phyloP scores from a whole-genome alignment of 2,113 vertebrate genomes.

The Platycercus adscitus region DNA sequence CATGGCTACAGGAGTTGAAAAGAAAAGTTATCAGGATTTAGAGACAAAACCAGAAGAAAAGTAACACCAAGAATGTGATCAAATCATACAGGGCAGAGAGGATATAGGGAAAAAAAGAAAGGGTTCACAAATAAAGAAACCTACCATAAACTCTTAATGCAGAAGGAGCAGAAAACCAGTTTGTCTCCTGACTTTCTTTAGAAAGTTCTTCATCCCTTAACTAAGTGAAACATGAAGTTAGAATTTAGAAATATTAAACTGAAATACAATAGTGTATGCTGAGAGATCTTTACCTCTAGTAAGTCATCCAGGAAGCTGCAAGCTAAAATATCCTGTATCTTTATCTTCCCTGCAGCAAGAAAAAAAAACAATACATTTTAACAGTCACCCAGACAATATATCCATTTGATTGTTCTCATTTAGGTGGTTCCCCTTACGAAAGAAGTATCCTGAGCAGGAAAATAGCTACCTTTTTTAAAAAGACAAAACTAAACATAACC shows the following conservation, averaged over 20 bases:
- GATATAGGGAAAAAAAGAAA: not conserved
- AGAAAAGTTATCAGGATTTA: not conserved
- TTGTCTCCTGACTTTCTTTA: constrained; percentile 98
- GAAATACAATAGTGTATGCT: not conserved
- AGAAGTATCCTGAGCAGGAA: not conserved
- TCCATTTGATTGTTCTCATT: not conserved
- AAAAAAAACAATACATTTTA: not conserved
- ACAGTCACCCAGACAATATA: not conserved
- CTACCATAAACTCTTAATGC: constrained; percentile 94
- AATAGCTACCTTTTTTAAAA: not conserved
- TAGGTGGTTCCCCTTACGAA: not conserved
- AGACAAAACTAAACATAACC: not conserved
- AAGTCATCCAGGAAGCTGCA: constrained; percentile 98
- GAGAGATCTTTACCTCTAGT: constrained; percentile 85
- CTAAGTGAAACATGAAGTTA: constrained; percentile 76
- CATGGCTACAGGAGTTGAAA: not conserved
- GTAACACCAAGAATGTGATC: not conserved
- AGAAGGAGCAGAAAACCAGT: constrained; percentile 98
- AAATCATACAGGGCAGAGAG: not conserved
- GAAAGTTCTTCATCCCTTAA: constrained; percentile 96
- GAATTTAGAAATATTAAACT: constrained; percentile 42
- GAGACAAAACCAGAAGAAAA: not conserved
- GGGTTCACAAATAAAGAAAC: constrained; percentile 16
- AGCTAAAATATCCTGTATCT: constrained; percentile 98
- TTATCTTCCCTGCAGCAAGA: constrained; percentile 90